Evolutionary conservation across 1,140 invertebrate genomes (phyloP), one percentile per base, ranked within the genome.

Genomic region (Phocides pigmalion): DNA sequence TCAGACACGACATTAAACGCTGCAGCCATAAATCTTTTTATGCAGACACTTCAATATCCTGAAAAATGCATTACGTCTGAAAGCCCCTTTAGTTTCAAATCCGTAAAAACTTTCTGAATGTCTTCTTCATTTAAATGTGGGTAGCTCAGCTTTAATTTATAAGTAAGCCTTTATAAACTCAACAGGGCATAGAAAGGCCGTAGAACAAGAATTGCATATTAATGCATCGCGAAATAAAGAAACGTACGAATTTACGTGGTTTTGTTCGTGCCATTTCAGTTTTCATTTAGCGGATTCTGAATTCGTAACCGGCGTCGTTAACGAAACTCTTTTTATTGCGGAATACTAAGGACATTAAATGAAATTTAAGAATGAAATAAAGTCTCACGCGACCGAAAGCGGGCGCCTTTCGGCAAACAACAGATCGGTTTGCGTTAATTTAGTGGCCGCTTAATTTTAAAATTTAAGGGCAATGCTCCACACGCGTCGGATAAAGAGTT

Each of bases 391-490:
- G 37, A 50, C 41, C 62, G 50, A 44, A 63, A 68, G 54, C 32
- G 47, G 51, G 11, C 32, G 37, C 11, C 22, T 72, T 69, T 72
- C 42, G 37, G 61, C 51, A 69, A 74, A 76, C 68, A 71, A 75
- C 68, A 66, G 69, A 70, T 80, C 68, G 71, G 58, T 76, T 72
- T 51, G 64, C 74, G 51, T 72, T 72, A 76, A 81, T 78, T 80
- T 84, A 80, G 66, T 56, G 56, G 68, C 56, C 72, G 69, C 70
- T 79, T 84, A 74, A 76, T 72, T 77, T 76, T 62, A 73, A 76
- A 72, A 68, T 76, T 79, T 77, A 76, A 39, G 16, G 17, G 4
- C 11, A 1, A 8, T 12, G 32, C 8, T 35, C 1, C 8, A 2
- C 8, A 12, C 8, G 32, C 32, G 1, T 3, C 4, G 0, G 32